Evolutionary conservation across 2,797 vertebrate genomes (phyloP).

Genomic region (Syngnathus acus): DNA sequence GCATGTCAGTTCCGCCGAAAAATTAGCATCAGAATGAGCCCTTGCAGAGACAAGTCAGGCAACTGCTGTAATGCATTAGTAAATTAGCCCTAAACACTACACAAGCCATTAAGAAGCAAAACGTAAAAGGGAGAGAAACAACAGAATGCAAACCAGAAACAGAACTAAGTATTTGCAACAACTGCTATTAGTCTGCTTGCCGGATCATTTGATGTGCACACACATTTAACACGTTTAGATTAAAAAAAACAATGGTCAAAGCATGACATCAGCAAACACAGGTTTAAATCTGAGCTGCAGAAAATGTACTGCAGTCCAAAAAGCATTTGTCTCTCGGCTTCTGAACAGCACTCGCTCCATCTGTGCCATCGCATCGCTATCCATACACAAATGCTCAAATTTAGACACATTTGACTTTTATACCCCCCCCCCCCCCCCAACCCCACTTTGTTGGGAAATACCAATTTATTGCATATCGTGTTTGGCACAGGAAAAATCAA

Average conservation of each 20-base stretch:
- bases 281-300: constrained; percentile 80
- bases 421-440: constrained; percentile 40
- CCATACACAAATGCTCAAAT: constrained; percentile 50
- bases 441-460: constrained; percentile 32
- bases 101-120: constrained; percentile 70
- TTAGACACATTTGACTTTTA: constrained; percentile 45
- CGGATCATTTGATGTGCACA: constrained; percentile 45
- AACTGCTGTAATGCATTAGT: constrained; percentile 73
- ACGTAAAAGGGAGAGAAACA: constrained; percentile 42
- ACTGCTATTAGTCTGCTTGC: constrained; percentile 52
- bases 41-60: constrained; percentile 75
- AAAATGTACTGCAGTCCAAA: constrained; percentile 79
- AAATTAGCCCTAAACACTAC: constrained; percentile 77
- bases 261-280: constrained; percentile 57
- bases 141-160: constrained; percentile 59
- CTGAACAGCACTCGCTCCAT: constrained; percentile 70
- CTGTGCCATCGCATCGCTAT: constrained; percentile 55
- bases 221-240: constrained; percentile 58
- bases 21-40: constrained; percentile 70
- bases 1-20: constrained; percentile 62
- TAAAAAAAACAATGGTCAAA: constrained; percentile 46
- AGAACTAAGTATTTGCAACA: constrained; percentile 56
- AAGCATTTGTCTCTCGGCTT: constrained; percentile 75
- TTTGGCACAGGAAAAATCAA: constrained; percentile 85
- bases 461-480: constrained; percentile 81